Evolutionary conservation across 2,113 vertebrate species (phyloP).

Genomic region (Phocoena sinus): DNA sequence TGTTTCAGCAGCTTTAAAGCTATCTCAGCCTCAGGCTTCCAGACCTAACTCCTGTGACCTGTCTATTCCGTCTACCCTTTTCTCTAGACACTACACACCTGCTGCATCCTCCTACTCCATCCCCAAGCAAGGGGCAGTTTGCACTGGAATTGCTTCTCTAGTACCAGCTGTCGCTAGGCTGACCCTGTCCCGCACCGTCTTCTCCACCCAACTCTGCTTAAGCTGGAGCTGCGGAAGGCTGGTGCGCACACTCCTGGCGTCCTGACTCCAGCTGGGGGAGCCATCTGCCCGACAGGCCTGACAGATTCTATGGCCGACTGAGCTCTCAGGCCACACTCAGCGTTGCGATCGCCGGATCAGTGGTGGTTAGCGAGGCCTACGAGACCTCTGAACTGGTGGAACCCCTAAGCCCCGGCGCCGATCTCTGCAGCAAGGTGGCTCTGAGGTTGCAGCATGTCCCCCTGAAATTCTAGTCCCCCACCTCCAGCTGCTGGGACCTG

Average conservation of each 20-base stretch:
- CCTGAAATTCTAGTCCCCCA: neutral
- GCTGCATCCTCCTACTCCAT: neutral
- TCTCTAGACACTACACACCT: neutral
- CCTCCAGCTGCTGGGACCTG: neutral
- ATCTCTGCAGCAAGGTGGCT: neutral
- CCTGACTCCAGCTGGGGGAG: neutral
- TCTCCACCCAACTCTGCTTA: neutral
- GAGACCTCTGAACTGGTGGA: neutral
- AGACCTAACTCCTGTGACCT: neutral
- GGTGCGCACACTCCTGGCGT: accelerated
- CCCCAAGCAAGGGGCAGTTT: accelerated
- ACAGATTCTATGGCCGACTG: accelerated
- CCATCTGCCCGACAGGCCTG: neutral
- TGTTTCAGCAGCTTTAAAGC: neutral
- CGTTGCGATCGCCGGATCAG: accelerated
- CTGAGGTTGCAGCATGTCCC: neutral
- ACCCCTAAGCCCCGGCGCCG: accelerated
- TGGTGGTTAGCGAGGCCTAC: accelerated
- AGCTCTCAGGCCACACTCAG: neutral
- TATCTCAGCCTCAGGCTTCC: neutral
- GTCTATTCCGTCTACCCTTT: neutral
- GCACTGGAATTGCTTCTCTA: neutral
- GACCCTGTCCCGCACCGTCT: accelerated
- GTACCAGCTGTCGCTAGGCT: accelerated
- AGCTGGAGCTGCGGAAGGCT: neutral